Conservation (phyloP, 2,113 vertebrate species). For the Lepus americanus region DNA sequence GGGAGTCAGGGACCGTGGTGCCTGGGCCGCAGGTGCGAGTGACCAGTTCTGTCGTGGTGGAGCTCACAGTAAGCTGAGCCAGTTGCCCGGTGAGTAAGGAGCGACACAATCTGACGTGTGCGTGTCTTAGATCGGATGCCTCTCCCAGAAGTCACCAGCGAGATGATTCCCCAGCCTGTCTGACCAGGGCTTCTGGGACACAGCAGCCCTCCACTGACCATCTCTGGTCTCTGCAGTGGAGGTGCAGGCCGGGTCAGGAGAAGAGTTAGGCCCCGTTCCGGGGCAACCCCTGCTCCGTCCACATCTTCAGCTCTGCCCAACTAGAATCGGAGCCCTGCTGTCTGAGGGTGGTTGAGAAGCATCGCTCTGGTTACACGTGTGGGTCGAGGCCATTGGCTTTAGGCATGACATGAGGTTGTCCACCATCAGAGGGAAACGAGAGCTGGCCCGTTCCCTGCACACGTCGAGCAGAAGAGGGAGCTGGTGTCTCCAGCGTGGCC, state of each 20-base stretch:
- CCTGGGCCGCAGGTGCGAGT: too few relatives aligned
- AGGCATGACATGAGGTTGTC: fast-evolving
- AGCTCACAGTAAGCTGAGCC: too few relatives aligned
- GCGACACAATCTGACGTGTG: not conserved
- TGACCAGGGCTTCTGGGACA: fast-evolving
- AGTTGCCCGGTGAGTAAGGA: too few relatives aligned
- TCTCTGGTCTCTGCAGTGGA: constrained; percentile 85
- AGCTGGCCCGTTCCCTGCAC: not conserved
- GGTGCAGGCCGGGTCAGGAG: constrained; percentile 89
- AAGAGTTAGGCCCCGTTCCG: constrained; percentile 90
- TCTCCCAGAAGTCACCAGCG: not conserved
- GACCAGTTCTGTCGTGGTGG: too few relatives aligned
- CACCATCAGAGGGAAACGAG: fast-evolving
- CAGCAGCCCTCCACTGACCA: fast-evolving
- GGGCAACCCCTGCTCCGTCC: constrained; percentile 92
- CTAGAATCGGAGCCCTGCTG: constrained; percentile 91
- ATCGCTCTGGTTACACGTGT: constrained; percentile 96
- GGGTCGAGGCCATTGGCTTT: not conserved
- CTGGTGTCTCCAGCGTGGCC: not conserved
- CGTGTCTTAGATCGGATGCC: not conserved
- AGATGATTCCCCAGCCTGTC: not conserved
- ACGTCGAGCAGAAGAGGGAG: not conserved
- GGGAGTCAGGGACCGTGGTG: too few relatives aligned
- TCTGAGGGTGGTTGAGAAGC: constrained; percentile 91
- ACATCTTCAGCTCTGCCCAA: constrained; percentile 82